A percentile compares a stretch with the other conserved stretches of the same genome.
phyloP scores from a whole-genome alignment of 2,113 vertebrate genomes.

The Erpornis zantholeuca region DNA sequence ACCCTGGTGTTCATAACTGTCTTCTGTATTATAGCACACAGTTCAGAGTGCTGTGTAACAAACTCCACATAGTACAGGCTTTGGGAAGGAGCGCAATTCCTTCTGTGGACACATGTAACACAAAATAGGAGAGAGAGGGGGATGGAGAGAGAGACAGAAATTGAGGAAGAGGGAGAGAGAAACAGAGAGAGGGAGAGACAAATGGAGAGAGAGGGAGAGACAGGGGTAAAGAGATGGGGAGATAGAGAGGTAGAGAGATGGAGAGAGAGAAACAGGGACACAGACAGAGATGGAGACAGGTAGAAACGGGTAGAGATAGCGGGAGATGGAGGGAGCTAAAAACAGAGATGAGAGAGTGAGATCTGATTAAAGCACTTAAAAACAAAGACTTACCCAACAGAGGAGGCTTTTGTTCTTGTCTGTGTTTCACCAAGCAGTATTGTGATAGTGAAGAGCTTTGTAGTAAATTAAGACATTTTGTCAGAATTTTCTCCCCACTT shows the following conservation, averaged over 20 bases:
- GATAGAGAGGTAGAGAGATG: no score
- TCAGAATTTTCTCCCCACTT: not conserved
- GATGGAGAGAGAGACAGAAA: no score
- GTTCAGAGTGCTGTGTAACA: not conserved
- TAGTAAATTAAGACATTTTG: not conserved
- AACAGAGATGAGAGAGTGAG: not conserved
- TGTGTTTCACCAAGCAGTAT: not conserved
- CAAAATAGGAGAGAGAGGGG: not conserved
- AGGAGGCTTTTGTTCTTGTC: not conserved
- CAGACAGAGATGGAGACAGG: no score
- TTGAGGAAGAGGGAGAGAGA: no score
- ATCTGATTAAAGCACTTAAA: not conserved
- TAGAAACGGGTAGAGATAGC: not conserved
- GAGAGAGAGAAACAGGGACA: not conserved
- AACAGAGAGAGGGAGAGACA: no score
- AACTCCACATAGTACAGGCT: not conserved
- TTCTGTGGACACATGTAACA: not conserved
- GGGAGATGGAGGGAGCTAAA: not conserved
- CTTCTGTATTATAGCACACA: not conserved
- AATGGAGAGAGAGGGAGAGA: no score
- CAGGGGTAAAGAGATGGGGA: not conserved
- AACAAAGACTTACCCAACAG: not conserved
- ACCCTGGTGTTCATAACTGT: not conserved
- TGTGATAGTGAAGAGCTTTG: not conserved
- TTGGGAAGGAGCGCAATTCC: not conserved